Evolutionary conservation across 2,113 vertebrate species (phyloP).

Genomic region (Hippocampus barbouri): DNA sequence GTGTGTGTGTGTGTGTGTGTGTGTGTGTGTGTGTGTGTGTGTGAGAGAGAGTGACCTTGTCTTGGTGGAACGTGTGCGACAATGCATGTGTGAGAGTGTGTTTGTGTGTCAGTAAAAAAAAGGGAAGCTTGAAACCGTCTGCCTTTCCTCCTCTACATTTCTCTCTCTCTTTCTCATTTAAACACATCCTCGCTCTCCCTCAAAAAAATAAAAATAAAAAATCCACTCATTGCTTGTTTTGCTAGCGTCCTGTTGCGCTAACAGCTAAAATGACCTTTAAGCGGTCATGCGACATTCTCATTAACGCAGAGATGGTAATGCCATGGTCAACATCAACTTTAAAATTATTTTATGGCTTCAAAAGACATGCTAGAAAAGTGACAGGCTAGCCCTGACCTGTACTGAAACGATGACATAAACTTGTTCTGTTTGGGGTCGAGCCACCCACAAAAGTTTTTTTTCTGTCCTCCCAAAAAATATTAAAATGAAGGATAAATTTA

Average conservation of each 20-base stretch:
- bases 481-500: background rate
- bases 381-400: background rate
- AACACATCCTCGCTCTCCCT: slow-evolving; percentile 21
- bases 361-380: background rate
- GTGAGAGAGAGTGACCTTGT: slow-evolving; percentile 22
- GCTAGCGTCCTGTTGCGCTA: background rate
- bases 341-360: background rate
- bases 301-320: background rate
- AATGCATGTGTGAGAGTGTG: background rate
- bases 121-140: slow-evolving; percentile 60
- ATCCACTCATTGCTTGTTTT: slow-evolving; percentile 7
- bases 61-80: slow-evolving; percentile 16
- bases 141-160: slow-evolving; percentile 32
- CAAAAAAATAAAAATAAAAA: background rate
- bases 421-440: background rate
- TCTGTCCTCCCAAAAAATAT: too few species aligned
- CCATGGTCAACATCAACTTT: background rate
- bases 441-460: background rate
- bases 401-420: background rate
- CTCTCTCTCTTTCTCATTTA: slow-evolving; percentile 25
- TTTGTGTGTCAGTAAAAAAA: slow-evolving; percentile 6
- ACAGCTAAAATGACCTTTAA: background rate
- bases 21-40: slow-evolving; percentile 9
- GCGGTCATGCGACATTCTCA: background rate
- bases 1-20: slow-evolving; percentile 1